Percentiles rank a stretch among this genome's conserved stretches.
Evolutionary conservation across 2,797 vertebrate genomes (phyloP).

Genomic region (Chaenodraco wilsoni): DNA sequence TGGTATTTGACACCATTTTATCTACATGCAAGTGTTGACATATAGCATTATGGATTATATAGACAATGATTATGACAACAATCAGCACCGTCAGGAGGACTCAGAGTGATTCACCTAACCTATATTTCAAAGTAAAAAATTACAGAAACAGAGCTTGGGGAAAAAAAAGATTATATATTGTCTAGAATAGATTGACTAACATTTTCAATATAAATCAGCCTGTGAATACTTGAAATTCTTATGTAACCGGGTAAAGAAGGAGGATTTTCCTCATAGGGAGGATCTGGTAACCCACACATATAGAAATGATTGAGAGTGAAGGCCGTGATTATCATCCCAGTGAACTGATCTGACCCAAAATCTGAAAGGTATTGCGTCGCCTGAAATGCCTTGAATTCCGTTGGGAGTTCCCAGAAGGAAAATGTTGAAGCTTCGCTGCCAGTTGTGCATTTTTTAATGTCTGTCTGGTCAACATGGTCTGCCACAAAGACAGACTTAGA

Average conservation of each 20-base stretch:
- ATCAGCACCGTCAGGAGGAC: too few species aligned
- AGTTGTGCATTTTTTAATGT: slow-evolving; percentile 67
- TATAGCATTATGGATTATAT: too few species aligned
- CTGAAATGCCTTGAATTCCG: slow-evolving; percentile 56
- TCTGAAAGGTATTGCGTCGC: slow-evolving; percentile 4
- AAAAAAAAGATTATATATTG: too few species aligned
- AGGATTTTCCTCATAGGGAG: background rate
- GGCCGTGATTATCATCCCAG: slow-evolving; percentile 23
- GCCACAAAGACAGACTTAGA: slow-evolving; percentile 68
- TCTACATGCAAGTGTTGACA: too few species aligned
- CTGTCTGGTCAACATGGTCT: slow-evolving; percentile 57
- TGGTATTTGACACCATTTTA: background rate
- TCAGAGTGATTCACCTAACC: too few species aligned
- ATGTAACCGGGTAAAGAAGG: slow-evolving; percentile 2
- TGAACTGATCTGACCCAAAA: slow-evolving; percentile 53
- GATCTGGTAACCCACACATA: background rate
- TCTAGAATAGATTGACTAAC: too few species aligned
- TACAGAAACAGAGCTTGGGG: too few species aligned
- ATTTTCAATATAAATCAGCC: too few species aligned
- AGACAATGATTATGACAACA: too few species aligned
- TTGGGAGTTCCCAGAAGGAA: slow-evolving; percentile 41
- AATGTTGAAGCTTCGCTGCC: slow-evolving; percentile 45
- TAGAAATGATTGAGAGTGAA: slow-evolving; percentile 12
- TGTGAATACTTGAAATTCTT: background rate
- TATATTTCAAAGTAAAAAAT: too few species aligned